These are phyloP conservation scores for Drosophila prosaltans DNA, from an alignment of 1,140 invertebrate species.

Conservation along the genomic window DNA sequence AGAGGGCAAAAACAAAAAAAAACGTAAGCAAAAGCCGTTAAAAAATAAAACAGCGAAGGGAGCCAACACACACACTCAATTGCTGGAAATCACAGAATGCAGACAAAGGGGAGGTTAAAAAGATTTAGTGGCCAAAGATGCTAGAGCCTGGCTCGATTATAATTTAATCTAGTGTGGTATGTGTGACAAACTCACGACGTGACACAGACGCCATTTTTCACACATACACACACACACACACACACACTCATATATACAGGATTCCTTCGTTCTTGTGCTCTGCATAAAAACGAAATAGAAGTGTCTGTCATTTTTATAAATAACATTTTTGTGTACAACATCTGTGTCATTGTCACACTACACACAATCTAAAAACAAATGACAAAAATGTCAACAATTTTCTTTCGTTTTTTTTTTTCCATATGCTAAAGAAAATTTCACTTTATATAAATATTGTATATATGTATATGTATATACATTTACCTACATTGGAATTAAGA, in stretches of 20 bases:
- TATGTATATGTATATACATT: neutral
- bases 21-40: neutral
- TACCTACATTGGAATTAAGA: conserved; percentile 29
- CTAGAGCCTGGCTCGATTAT: conserved; percentile 64
- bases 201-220: conserved; percentile 74
- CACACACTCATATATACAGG: neutral
- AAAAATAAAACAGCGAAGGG: neutral
- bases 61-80: conserved; percentile 73
- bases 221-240: conserved; percentile 23
- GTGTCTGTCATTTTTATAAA: conserved; percentile 81
- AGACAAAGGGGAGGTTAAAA: neutral
- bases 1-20: neutral
- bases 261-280: conserved; percentile 9
- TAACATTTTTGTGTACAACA: conserved; percentile 63
- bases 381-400: conserved; percentile 72
- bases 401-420: conserved; percentile 72
- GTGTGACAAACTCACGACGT: conserved; percentile 72
- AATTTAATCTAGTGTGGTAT: conserved; percentile 80
- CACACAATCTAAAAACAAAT: conserved; percentile 71
- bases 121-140: conserved; percentile 53
- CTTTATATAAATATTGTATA: neutral
- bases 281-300: conserved; percentile 64
- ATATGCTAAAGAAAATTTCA: neutral
- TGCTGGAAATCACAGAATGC: conserved; percentile 52
- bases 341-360: conserved; percentile 67